phyloP scores from a whole-genome alignment of 1,140 invertebrate species.

The Nymphalis io region DNA sequence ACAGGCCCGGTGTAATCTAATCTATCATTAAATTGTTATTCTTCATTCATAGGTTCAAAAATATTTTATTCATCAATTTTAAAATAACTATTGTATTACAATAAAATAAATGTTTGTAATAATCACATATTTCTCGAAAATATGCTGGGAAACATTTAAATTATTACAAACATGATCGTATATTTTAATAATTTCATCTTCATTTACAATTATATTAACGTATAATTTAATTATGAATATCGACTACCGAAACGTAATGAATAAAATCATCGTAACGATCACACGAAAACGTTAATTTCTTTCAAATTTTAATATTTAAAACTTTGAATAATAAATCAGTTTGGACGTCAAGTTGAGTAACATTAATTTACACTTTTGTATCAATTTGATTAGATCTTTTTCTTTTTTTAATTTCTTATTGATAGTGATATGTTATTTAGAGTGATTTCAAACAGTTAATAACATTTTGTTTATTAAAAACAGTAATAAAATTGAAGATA shows the following conservation, averaged over 20 bases:
- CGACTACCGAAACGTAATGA: background rate
- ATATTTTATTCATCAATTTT: no score
- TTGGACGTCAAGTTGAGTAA: constrained; percentile 7
- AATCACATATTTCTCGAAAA: no score
- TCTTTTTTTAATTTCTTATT: background rate
- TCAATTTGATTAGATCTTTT: constrained; percentile 5
- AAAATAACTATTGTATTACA: no score
- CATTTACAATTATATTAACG: background rate
- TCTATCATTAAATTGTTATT: background rate
- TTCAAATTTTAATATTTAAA: background rate
- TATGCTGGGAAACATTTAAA: no score
- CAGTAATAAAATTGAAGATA: background rate
- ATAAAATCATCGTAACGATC: constrained; percentile 16
- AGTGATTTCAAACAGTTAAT: background rate
- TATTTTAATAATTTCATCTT: background rate
- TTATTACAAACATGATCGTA: background rate
- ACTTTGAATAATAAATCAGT: constrained; percentile 20
- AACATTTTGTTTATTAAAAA: background rate
- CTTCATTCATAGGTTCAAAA: no score
- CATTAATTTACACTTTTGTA: constrained; percentile 9
- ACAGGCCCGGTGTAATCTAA: no score
- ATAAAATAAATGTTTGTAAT: no score
- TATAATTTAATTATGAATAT: background rate
- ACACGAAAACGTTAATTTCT: constrained; percentile 8
- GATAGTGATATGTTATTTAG: background rate